Evolutionary conservation across 2,888 invertebrate species (phyloP).

Genomic region (Limnephilus rhombicus): DNA sequence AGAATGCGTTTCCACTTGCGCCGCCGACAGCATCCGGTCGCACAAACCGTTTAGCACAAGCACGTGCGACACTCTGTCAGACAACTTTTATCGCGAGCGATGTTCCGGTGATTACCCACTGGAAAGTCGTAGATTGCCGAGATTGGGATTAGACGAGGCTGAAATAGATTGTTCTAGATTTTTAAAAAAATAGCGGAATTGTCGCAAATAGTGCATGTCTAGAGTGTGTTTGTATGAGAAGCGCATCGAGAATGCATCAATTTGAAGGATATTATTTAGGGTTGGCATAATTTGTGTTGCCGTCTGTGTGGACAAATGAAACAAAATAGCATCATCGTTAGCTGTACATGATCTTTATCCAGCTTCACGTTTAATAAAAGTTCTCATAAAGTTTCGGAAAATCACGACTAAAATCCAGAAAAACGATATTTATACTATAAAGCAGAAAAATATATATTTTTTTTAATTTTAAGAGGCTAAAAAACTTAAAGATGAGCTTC

Average conservation of each 20-base stretch:
- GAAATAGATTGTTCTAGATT: neutral
- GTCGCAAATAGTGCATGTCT: neutral
- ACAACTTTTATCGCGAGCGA: neutral
- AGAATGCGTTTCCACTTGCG: slow-evolving; percentile 15
- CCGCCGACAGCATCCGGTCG: slow-evolving; percentile 31
- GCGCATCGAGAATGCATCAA: neutral
- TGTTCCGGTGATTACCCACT: slow-evolving; percentile 6
- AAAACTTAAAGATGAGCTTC: too few relatives aligned
- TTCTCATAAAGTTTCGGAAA: too few relatives aligned
- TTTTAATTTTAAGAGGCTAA: too few relatives aligned
- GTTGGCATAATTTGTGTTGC: neutral
- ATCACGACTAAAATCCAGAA: too few relatives aligned
- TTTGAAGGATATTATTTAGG: neutral
- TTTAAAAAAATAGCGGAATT: neutral
- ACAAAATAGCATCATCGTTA: neutral
- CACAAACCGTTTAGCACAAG: slow-evolving; percentile 10
- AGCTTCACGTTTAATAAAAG: too few relatives aligned
- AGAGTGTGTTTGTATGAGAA: neutral
- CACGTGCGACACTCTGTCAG: neutral
- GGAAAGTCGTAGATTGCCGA: neutral
- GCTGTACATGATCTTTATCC: neutral
- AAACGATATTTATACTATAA: too few relatives aligned
- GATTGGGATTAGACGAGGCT: neutral
- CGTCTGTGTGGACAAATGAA: neutral
- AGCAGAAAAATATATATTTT: too few relatives aligned